Percentiles rank a stretch among this genome's conserved stretches.
Evolutionary conservation across 2,113 vertebrate genomes (phyloP).

Genomic region (Prinia subflava): DNA sequence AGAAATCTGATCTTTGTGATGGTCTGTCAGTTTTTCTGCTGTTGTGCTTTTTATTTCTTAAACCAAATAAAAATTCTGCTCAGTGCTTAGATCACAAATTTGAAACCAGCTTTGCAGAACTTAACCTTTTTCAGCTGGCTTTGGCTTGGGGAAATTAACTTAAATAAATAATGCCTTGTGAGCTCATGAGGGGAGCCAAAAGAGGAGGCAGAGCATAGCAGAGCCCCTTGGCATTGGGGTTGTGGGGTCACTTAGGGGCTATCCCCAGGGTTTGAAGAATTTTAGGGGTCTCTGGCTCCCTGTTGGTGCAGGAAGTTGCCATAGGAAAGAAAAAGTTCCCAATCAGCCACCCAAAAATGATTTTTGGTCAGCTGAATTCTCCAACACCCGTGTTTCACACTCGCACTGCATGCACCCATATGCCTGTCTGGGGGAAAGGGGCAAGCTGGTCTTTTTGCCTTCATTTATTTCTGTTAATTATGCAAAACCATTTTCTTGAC

Average conservation of each 20-base stretch:
- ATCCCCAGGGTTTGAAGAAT: background rate
- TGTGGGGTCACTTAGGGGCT: background rate
- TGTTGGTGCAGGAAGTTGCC: background rate
- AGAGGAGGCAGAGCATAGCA: background rate
- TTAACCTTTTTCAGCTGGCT: background rate
- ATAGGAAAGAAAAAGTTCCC: background rate
- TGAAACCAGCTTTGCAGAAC: background rate
- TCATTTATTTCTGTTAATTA: background rate
- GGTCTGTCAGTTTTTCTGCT: background rate
- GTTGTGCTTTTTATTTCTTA: background rate
- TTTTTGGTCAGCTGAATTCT: background rate
- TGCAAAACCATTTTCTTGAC: background rate
- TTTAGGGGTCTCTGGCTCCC: background rate
- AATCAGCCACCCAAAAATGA: background rate
- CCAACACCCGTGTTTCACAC: background rate
- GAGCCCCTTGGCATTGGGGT: background rate
- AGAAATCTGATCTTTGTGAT: background rate
- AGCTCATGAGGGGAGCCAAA: background rate
- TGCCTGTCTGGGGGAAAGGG: background rate
- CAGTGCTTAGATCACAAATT: background rate
- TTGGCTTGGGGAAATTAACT: background rate
- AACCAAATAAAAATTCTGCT: background rate
- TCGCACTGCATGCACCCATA: fast-evolving
- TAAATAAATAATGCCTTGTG: background rate
- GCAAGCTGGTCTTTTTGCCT: background rate